phyloP scores from a whole-genome alignment of 2,113 vertebrate genomes.

The Silurus meridionalis region DNA sequence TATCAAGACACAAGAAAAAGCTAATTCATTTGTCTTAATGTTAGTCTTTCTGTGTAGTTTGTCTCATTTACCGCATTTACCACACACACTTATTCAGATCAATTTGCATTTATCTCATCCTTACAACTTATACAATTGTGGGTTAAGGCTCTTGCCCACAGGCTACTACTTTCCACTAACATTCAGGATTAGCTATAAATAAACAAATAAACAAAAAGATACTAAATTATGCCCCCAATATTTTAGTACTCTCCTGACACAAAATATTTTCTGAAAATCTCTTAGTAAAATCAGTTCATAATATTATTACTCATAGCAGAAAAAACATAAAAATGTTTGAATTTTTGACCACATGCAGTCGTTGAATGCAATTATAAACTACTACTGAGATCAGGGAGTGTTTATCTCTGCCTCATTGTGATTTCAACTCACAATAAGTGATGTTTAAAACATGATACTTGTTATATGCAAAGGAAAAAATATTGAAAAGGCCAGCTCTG shows the following conservation, averaged over 20 bases:
- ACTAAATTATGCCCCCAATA: neutral
- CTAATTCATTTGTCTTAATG: no score
- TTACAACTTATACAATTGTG: no score
- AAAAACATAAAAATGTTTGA: neutral
- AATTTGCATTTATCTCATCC: no score
- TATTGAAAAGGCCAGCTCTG: slow-evolving; percentile 21
- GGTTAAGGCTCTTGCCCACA: no score
- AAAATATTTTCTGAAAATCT: neutral
- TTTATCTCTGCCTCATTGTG: slow-evolving; percentile 28
- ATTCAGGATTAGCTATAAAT: no score
- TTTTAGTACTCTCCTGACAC: neutral
- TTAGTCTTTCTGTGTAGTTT: no score
- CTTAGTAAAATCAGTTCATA: neutral
- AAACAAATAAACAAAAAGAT: neutral
- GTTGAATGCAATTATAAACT: slow-evolving; percentile 4
- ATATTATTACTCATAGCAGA: neutral
- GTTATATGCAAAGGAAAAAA: slow-evolving; percentile 21
- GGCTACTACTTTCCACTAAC: no score
- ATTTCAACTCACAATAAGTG: slow-evolving; percentile 29
- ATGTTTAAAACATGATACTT: slow-evolving; percentile 38
- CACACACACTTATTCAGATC: no score
- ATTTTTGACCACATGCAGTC: neutral
- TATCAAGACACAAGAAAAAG: neutral
- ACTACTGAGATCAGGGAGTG: slow-evolving; percentile 13
- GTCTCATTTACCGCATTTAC: no score